phyloP scores from a whole-genome alignment of 1,140 invertebrate genomes.

The Atta colombica region DNA sequence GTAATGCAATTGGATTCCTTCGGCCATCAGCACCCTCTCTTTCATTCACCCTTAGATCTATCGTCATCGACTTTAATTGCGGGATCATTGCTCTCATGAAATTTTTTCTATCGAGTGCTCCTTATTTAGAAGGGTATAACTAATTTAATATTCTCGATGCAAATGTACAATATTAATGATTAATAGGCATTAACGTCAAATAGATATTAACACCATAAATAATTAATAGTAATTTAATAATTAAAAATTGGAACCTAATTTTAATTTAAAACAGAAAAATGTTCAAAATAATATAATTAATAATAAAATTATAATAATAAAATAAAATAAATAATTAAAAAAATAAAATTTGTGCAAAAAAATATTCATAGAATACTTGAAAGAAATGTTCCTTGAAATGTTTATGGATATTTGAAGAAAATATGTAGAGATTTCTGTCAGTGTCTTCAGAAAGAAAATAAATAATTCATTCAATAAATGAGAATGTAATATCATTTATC shows the following conservation, averaged over 20 bases:
- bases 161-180: background rate
- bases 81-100: slow-evolving; percentile 15
- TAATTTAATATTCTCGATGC: background rate
- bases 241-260: background rate
- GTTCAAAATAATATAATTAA: slow-evolving; percentile 15
- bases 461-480: background rate
- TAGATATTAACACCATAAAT: background rate
- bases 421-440: background rate
- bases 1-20: slow-evolving; percentile 63
- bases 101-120: slow-evolving; percentile 7
- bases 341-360: background rate
- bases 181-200: background rate
- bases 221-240: background rate
- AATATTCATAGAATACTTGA: background rate
- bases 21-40: slow-evolving; percentile 37
- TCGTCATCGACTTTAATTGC: slow-evolving; percentile 27
- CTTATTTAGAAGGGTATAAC: background rate
- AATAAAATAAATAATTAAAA: background rate
- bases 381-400: no score
- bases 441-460: background rate
- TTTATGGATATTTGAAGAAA: background rate
- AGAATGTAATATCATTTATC: background rate
- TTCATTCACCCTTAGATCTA: background rate
- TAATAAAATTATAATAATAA: slow-evolving; percentile 14
- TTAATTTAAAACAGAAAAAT: background rate